Evolutionary conservation across 2,113 vertebrate species (phyloP), one percentile per base, ranked within the genome.

Genomic region (Diadophis punctatus): DNA sequence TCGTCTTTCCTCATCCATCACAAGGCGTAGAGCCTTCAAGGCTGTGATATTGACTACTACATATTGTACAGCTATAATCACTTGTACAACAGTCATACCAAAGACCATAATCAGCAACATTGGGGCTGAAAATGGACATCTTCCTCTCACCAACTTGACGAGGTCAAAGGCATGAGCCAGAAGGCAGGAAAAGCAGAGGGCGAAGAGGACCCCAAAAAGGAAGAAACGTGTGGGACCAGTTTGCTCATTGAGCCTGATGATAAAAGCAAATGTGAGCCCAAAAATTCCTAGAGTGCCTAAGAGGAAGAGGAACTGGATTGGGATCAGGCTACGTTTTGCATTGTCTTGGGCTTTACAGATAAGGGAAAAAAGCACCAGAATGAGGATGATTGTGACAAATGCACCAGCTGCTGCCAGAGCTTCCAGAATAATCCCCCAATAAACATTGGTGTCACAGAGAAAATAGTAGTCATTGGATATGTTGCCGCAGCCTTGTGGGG

Each of bases 361-460:
- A 95, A 98, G 97, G 94, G 97, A 18, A 60, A 98, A 95, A 52
- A 99, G 96, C 0, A 96, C 96, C 0, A 98, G 8, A 52, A 99
- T 96, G 91, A 98, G 98, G 34, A 49, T 96, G 23, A 98, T 22
- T 1, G 98, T 97, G 93, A 97, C 84, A 39, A 99, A 93, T 39
- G 98, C 96, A 10, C 99, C 99, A 0, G 97, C 91, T 0, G 98
- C 94, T 3, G 98, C 98, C 95, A 99, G 43, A 0, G 98, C 96
- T 95, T 99, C 99, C 90, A 98, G 80, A 3, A 98, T 97, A 2
- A 99, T 98, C 0, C 98, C 99, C 99, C 99, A 99, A 0, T 93
- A 95, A 0, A 90, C 90, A 3, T 93, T 43, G 0, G 63, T 95
- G 93, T 99, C 97, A 90, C 99, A 99, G 25, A 99, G 98, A 56